Base-by-base conservation (phyloP, 2,113 vertebrate genomes). In the Chaenocephalus aceratus region DNA sequence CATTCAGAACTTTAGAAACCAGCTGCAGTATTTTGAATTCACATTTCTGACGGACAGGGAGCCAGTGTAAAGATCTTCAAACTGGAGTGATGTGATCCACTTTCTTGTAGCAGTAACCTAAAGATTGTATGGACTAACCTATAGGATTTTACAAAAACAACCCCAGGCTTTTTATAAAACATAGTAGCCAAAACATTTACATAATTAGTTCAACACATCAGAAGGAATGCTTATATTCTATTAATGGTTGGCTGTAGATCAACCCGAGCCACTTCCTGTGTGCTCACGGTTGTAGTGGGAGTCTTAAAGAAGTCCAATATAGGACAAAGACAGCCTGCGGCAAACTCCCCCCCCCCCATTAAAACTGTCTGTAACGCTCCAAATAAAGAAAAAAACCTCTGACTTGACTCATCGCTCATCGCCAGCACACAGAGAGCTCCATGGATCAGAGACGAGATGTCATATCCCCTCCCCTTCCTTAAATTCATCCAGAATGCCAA, bases 381-480 rank as follows among this genome's bases (percentile, higher is more conserved):
- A 85, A 85, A 89, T 68, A 61, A 69, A 84, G 68, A 64, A 48
- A 34, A 71, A 69, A 68, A 79, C 89, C 88, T 88, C 88, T 88
- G 83, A 92, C 90, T 93, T 89, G 84, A 89, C 88, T 92, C 91
- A 89, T 92, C 79, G 76, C 89, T 92, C 91, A 88, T 91, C 90
- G 85, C 57, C 68, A 80, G 75, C 80, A 72, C 72, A 81, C 72
- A 76, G 44, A 72, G 80, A 77, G 87, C 83, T 79, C 60, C 67
- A 56, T 63, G 75, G 93, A 94, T 93, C 92, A 93, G 93, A 93
- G 88, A 89, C 75, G 52, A 72, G 59, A 86, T 88, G 87, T 91
- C 84, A 86, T 10, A 81, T 80, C 79, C 81, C 87, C 73, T 81
- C 88, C 65, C 79, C 70, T 67, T 83, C 57, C 74, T 46, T 49